Conservation (phyloP, 1,140 invertebrate genomes). For the Linepithema humile region DNA sequence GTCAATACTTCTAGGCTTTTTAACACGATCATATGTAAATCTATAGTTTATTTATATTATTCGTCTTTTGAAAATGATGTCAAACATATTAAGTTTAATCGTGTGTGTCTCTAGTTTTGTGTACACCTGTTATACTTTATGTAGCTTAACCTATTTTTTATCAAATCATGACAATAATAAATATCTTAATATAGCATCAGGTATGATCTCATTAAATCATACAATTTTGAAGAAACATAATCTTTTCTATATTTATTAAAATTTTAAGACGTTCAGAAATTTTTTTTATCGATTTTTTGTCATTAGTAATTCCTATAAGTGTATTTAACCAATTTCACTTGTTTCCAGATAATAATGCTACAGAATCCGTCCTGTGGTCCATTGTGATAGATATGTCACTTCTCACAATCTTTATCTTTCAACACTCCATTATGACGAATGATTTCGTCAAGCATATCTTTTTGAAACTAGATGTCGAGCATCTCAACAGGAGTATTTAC, state of each 20-base stretch:
- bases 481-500: conserved; percentile 84
- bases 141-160: conserved; percentile 78
- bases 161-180: conserved; percentile 70
- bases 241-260: not conserved
- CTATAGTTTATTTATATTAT: not conserved
- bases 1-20: no score
- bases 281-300: no score
- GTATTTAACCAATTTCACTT: conserved; percentile 11
- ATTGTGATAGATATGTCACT: conserved; percentile 82
- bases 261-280: no score
- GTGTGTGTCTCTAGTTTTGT: conserved; percentile 75
- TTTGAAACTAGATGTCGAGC: conserved; percentile 78
- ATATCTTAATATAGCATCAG: not conserved
- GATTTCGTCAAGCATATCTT: conserved; percentile 79
- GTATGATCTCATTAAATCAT: conserved; percentile 64
- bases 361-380: conserved; percentile 67
- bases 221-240: conserved; percentile 17
- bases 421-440: conserved; percentile 84
- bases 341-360: conserved; percentile 72
- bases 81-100: conserved; percentile 64
- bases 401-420: conserved; percentile 83
- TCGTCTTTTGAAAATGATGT: conserved; percentile 62
- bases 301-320: conserved; percentile 16
- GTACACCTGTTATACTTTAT: conserved; percentile 80
- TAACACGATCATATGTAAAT: no score